Conservation (phyloP, 2,797 vertebrate species). For the Anableps anableps region DNA sequence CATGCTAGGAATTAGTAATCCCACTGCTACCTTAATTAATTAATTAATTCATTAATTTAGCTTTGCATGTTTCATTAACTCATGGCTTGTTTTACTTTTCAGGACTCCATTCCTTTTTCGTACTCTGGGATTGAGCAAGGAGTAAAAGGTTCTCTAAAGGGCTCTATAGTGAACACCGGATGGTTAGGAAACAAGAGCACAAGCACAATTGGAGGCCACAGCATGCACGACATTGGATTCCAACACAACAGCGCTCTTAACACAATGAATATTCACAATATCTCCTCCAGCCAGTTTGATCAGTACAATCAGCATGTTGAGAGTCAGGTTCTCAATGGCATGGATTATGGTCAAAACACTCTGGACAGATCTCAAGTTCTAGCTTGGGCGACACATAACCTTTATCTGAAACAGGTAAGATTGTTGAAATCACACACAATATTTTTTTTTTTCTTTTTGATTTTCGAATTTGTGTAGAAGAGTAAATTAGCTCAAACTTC, state of each 20-base stretch:
- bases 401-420: conserved; percentile 67
- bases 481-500: neutral
- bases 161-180: neutral
- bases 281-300: conserved; percentile 17
- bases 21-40: neutral
- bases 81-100: conserved; percentile 2
- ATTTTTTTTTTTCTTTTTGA: too few species aligned
- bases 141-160: conserved; percentile 43
- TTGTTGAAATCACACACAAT: neutral
- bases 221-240: neutral
- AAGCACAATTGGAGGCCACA: conserved; percentile 28
- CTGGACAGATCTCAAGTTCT: conserved; percentile 20
- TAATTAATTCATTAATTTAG: neutral
- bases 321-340: neutral
- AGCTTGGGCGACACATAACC: conserved; percentile 71
- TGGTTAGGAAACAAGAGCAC: conserved; percentile 29
- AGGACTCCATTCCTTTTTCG: conserved; percentile 59
- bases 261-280: conserved; percentile 6
- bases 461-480: neutral
- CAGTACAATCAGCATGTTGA: conserved; percentile 11
- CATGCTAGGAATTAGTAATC: neutral
- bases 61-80: conserved; percentile 4
- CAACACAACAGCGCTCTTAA: neutral
- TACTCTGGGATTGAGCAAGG: accelerated
- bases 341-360: conserved; percentile 23